Evolutionary conservation across 1,140 invertebrate species (phyloP).

Genomic region (Drosophila sechellia): DNA sequence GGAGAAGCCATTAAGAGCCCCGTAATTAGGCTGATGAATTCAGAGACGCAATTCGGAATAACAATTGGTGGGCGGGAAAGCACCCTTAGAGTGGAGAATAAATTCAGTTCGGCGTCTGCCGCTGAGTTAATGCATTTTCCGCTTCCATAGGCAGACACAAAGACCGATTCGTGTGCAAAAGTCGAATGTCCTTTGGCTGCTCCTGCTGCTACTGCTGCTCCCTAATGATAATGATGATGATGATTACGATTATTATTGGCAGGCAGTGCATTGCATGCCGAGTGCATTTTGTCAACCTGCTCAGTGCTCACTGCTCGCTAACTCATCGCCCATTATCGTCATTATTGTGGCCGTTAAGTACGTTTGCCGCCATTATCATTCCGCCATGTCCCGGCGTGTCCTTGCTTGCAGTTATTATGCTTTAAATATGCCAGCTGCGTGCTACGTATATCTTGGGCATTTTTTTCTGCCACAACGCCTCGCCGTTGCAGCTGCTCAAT

Average conservation of each 20-base stretch:
- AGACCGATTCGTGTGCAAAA: conserved; percentile 36
- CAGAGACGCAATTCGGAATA: conserved; percentile 1
- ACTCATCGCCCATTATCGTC: conserved; percentile 74
- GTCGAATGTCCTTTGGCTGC: conserved; percentile 12
- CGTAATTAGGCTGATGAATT: conserved; percentile 36
- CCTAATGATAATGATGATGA: conserved; percentile 41
- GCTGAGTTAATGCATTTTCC: conserved; percentile 51
- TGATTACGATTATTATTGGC: conserved; percentile 72
- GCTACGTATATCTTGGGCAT: conserved; percentile 15
- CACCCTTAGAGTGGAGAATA: conserved; percentile 16
- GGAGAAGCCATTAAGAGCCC: conserved; percentile 14
- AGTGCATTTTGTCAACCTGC: conserved; percentile 76
- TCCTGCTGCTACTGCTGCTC: conserved; percentile 2
- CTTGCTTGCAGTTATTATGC: conserved; percentile 42
- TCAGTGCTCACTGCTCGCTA: conserved; percentile 47
- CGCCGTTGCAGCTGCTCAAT: conserved; percentile 65
- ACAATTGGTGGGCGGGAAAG: not conserved
- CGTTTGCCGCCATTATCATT: conserved; percentile 64
- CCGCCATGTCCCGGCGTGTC: not conserved
- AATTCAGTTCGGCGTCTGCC: conserved; percentile 36
- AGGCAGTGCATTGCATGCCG: conserved; percentile 56
- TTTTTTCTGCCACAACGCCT: conserved; percentile 29
- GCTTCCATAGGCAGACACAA: conserved; percentile 43
- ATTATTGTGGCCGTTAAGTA: conserved; percentile 81
- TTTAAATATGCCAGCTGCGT: conserved; percentile 67